Conservation (phyloP, 2,888 invertebrate species). For the Drepana falcataria region DNA sequence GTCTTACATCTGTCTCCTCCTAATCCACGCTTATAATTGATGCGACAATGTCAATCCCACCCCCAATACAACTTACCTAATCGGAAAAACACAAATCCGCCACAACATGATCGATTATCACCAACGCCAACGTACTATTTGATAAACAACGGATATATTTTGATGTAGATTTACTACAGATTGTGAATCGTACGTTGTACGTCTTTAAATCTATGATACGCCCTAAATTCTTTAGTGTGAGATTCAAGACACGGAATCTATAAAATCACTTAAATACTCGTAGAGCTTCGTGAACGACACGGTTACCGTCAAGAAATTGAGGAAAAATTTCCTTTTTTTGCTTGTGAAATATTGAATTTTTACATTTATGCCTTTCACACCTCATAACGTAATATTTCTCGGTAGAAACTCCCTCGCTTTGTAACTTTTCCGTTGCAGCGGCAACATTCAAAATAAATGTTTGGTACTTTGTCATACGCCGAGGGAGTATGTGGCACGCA, state of each 20-base stretch:
- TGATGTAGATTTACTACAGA: slow-evolving; percentile 9
- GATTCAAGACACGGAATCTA: not conserved
- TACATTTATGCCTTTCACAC: slow-evolving; percentile 78
- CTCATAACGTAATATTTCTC: slow-evolving; percentile 78
- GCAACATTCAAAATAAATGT: slow-evolving; percentile 76
- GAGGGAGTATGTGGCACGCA: slow-evolving; percentile 41
- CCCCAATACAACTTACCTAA: slow-evolving; percentile 59
- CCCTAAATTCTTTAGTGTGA: not conserved
- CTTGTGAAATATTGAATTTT: slow-evolving; percentile 75
- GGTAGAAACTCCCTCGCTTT: slow-evolving; percentile 52
- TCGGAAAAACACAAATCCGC: slow-evolving; percentile 75
- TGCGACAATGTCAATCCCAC: slow-evolving; percentile 72
- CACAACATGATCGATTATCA: slow-evolving; percentile 68
- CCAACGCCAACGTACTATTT: slow-evolving; percentile 21
- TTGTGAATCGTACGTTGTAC: too few relatives aligned
- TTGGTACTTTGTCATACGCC: slow-evolving; percentile 64
- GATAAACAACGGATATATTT: slow-evolving; percentile 22
- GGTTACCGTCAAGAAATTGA: slow-evolving; percentile 56
- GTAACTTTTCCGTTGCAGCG: slow-evolving; percentile 68
- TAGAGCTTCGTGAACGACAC: slow-evolving; percentile 42
- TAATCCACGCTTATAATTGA: slow-evolving; percentile 78
- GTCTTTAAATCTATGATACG: too few relatives aligned
- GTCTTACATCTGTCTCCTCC: slow-evolving; percentile 70
- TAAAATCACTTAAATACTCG: slow-evolving; percentile 22
- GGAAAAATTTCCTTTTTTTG: slow-evolving; percentile 57